A percentile compares a stretch with the other conserved stretches of the same genome.
Conservation (phyloP, 2,797 vertebrate genomes). For the Syndactyla subalaris region DNA sequence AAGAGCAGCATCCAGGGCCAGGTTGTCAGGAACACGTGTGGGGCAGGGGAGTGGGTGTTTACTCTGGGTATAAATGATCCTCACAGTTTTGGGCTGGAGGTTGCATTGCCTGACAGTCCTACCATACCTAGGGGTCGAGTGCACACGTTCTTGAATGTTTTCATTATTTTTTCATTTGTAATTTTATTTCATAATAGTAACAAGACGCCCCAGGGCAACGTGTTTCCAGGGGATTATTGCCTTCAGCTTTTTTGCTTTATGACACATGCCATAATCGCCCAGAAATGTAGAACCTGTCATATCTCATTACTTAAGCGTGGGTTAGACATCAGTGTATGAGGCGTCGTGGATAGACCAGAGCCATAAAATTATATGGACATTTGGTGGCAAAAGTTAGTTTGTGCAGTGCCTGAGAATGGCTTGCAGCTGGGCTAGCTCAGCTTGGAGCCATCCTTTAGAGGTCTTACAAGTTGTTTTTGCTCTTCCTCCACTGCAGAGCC, state of each 20-base stretch:
- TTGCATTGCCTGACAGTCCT: not conserved
- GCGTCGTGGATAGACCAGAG: not conserved
- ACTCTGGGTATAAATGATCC: not conserved
- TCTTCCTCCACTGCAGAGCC: not conserved
- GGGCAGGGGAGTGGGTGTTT: not conserved
- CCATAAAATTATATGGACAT: slow-evolving; percentile 43
- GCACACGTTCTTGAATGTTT: not conserved
- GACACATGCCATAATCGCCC: slow-evolving; percentile 51
- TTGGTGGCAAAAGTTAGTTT: slow-evolving; percentile 19
- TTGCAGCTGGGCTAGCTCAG: not conserved
- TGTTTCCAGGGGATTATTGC: slow-evolving; percentile 60
- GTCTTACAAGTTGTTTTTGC: not conserved
- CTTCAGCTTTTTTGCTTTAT: slow-evolving; percentile 53
- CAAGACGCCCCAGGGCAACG: slow-evolving; percentile 11
- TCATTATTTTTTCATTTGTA: slow-evolving; percentile 46
- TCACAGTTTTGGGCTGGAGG: not conserved
- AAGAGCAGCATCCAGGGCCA: not conserved
- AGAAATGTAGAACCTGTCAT: slow-evolving; percentile 39
- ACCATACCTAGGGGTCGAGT: not conserved
- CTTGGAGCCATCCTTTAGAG: not conserved
- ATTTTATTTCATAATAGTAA: slow-evolving; percentile 27
- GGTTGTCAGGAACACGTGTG: not conserved
- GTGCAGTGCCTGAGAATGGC: not conserved
- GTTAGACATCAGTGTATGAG: not conserved
- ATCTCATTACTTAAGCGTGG: slow-evolving; percentile 41